Base-by-base conservation (phyloP, 37 sponge, comb jelly and placozoan species). In the Hexactinellida sp. region DNA sequence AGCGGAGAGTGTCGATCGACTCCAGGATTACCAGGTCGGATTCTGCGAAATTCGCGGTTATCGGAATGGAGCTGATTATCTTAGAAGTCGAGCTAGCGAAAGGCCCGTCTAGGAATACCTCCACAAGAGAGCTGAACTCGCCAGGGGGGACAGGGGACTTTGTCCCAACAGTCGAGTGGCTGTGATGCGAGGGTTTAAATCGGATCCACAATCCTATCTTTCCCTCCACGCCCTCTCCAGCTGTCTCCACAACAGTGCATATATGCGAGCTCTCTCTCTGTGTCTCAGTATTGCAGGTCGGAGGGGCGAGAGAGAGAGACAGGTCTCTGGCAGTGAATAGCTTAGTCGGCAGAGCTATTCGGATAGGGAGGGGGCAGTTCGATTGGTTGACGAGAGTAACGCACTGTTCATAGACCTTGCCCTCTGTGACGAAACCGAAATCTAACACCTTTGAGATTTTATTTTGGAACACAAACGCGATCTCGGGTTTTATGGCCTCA, bases 351-450 rank as follows among this genome's bases (percentile, higher is more conserved):
- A 63, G 28, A 63, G 76, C 3, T n/a, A 63, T 25, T 1, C 3
- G 25, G 34, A 63, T 10, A 21, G 76, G 76, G 30, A 63, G 21
- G 5, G 76, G 13, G 34, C 76, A 63, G 28, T 63, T 63, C 5
- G 76, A 63, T 63, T 63, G 25, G 76, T 63, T 63, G 28, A 63
- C 76, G 34, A 63, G 1, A 21, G 76, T 63, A 10, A 63, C 28
- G 34, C 76, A 63, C 34, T 63, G 76, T n/a, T 63, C 76, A n/a
- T 63, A 63, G 34, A 1, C 3, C 76, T 63, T 63, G 28, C 76
- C 76, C 13, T 63, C 76, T 63, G 28, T 63, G 19, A 63, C 76
- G 34, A 25, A 63, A 63, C 76, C 76, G 76, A 63, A 63, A 63
- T 63, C 76, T 63, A 63, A 63, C 76, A 63, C 76, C 76, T 63